Evolutionary conservation across 2,797 vertebrate genomes (phyloP), one percentile per base, ranked within the genome.

Genomic region (Ptychadena robeensis): DNA sequence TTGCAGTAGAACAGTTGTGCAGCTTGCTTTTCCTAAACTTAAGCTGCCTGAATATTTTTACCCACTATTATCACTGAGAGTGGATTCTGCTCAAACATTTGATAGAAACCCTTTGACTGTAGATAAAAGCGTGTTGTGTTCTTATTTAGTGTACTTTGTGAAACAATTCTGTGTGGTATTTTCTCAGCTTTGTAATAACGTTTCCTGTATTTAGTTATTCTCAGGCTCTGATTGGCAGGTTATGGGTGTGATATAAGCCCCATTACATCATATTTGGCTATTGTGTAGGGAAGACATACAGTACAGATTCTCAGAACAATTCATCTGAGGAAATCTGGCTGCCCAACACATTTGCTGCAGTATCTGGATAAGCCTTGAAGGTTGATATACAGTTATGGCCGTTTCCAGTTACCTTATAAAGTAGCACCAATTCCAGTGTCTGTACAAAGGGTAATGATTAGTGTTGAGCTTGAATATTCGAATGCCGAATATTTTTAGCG

Each of bases 121-220:
- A 53, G 15, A 4, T 53, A 22, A 53, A 53, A 7, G 5, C 22
- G 5, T 22, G n/a, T 53, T 53, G 44, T 53, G 15, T 53, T 53
- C 44, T 4, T 5, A 53, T 53, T 53, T 53, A 44, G 40, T 44
- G 18, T 10, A 65, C 11, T 5, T 30, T 65, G 32, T 22, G 35
- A 34, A 67, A 12, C 66, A 68, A 4, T 68, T 37, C 34, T 53
- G 75, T 53, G 75, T 68, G 64, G 12, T 78, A 78, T 25, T 68
- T 57, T 78, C 59, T 53, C 35, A 35, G 63, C 64, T 53, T 40
- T 78, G 64, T 35, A 68, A 53, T 53, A 11, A 14, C 0, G 18
- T 68, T 78, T 78, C 64, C 64, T 78, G 64, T 14, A 68, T 53
- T 53, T 34, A n/a, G n/a, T 25, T 14, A 18, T 78, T 68, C 75